These are phyloP conservation scores for Julus scanicus DNA, from an alignment of 2,888 invertebrate species.

Conservation along the genomic window DNA sequence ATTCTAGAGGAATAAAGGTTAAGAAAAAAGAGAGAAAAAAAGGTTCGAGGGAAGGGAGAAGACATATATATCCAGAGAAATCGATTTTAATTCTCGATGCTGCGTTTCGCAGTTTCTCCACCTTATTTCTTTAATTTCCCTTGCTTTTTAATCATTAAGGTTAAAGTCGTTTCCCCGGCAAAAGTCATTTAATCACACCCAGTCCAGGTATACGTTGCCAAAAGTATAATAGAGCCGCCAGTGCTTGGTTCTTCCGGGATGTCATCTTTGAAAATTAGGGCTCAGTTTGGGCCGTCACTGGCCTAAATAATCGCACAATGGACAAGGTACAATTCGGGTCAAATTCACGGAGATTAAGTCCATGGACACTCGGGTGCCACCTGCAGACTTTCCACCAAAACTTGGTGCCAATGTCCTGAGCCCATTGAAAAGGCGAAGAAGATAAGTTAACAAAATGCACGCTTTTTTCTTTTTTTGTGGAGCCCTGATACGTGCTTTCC, in stretches of 20 bases:
- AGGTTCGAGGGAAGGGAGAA: background rate
- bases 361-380: constrained; percentile 31
- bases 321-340: background rate
- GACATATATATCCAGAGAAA: background rate
- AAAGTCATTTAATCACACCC: background rate
- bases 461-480: too few species aligned
- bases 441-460: too few species aligned
- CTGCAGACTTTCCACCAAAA: background rate
- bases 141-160: background rate
- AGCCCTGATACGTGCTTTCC: too few species aligned
- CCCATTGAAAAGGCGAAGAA: background rate
- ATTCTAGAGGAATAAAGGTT: background rate
- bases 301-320: background rate
- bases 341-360: constrained; percentile 2
- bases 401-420: background rate
- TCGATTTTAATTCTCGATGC: constrained; percentile 19
- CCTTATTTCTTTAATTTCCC: constrained; percentile 8
- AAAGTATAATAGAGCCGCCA: background rate
- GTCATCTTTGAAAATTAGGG: background rate
- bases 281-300: background rate
- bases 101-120: background rate
- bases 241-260: background rate
- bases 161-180: background rate
- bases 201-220: background rate
- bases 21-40: background rate